These are phyloP conservation scores for Drosophila santomea DNA, from an alignment of 1,140 invertebrate species.

Conservation along the genomic window DNA sequence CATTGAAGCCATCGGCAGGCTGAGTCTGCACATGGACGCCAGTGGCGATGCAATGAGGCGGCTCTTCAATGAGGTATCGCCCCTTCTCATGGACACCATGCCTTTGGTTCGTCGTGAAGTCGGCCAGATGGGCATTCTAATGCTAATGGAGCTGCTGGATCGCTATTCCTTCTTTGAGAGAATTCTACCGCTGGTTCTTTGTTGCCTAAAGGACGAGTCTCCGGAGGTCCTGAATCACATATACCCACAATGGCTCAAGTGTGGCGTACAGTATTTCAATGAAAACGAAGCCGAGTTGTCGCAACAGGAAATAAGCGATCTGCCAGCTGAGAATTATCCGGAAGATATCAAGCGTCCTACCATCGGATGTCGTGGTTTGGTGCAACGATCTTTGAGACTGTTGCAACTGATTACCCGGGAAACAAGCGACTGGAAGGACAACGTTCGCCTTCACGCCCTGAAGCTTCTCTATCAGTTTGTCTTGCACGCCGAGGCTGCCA, in stretches of 20 bases:
- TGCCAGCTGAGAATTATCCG: constrained; percentile 88
- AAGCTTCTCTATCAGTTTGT: constrained; percentile 89
- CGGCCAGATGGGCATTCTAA: constrained; percentile 88
- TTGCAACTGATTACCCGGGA: constrained; percentile 88
- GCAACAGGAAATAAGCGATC: constrained; percentile 88
- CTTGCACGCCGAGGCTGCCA: constrained; percentile 89
- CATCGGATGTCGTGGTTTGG: constrained; percentile 90
- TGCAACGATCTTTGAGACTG: constrained; percentile 89
- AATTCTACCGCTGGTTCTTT: constrained; percentile 91
- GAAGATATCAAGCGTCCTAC: constrained; percentile 88
- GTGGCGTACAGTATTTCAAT: constrained; percentile 88
- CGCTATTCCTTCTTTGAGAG: constrained; percentile 92
- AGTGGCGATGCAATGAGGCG: constrained; percentile 85
- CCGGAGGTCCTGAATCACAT: constrained; percentile 87
- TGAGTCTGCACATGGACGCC: constrained; percentile 86
- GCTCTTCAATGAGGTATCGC: constrained; percentile 72
- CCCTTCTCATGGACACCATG: constrained; percentile 89
- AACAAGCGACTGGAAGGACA: constrained; percentile 89
- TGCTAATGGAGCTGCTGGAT: constrained; percentile 89
- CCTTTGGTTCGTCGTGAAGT: constrained; percentile 89
- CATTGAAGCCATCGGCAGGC: constrained; percentile 89
- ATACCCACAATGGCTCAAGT: constrained; percentile 88
- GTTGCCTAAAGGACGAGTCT: constrained; percentile 90
- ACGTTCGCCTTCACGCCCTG: constrained; percentile 89
- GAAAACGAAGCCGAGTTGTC: constrained; percentile 92